Evolutionary conservation across 2,797 vertebrate genomes (phyloP), one percentile per base, ranked within the genome.

Genomic region (Sciurus vulgaris): DNA sequence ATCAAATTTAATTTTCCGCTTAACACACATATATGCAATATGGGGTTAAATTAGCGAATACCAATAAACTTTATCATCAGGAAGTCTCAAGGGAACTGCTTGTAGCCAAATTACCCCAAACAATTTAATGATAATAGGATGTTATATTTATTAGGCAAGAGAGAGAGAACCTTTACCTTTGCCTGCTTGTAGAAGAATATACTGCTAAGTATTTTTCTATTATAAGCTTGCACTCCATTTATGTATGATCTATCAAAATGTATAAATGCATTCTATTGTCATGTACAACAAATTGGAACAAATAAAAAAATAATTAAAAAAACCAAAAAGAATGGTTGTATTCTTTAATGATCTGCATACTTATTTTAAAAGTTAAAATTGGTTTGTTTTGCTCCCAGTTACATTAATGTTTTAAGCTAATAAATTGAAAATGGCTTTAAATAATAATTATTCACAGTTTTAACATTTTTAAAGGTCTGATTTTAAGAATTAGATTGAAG

Each of bases 301-400:
- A 47, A 47, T 47, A 47, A 47, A 47, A 44, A 47, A 47, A 47
- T 47, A 7, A 47, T 7, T 47, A 7, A 47, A 47, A 47, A 47
- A 47, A 38, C 38, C 38, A 38, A 47, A 47, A 47, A 83, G 38
- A 93, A 69, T 73, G 24, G 2, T 91, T 91, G 6, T 89, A 69
- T 83, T 94, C 30, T 96, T 94, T 91, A 87, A 65, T 44, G 81
- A 69, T 41, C 76, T 22, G 54, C 22, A 56, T 18, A 56, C 82
- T 26, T 87, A 88, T 56, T 91, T 92, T 74, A 79, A 86, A 69
- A 54, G 26, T 94, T 93, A 73, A 41, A 95, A 63, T 77, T 88
- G 69, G 24, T 88, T 91, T 76, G 18, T 38, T 82, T 94, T 78
- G 30, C 12, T 77, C 4, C 56, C 30, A 63, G 65, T 67, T 61